Conservation (phyloP, 2,888 invertebrate genomes). For the Oscheius sp. region DNA sequence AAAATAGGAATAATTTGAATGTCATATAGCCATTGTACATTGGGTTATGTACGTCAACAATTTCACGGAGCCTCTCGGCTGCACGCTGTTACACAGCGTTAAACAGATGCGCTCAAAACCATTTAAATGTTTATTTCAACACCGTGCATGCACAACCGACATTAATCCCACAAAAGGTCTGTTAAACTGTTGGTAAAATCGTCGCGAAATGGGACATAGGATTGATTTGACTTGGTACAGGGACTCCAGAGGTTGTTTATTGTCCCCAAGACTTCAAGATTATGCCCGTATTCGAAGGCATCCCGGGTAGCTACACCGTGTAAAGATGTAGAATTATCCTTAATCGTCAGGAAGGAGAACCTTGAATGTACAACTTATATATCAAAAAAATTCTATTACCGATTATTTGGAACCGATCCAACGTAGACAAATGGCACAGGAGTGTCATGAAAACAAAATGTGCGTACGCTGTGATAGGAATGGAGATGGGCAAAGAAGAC, state of each 20-base stretch:
- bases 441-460: constrained; percentile 60
- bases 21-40: constrained; percentile 6
- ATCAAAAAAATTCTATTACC: constrained; percentile 43
- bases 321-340: neutral
- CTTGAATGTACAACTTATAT: neutral
- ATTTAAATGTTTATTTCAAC: neutral
- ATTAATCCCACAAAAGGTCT: constrained; percentile 10
- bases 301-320: constrained; percentile 27
- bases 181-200: neutral
- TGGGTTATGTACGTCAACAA: constrained; percentile 20
- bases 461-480: constrained; percentile 56
- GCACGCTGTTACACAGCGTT: constrained; percentile 11
- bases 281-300: neutral
- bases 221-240: constrained; percentile 4
- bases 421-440: constrained; percentile 67
- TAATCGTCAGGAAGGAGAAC: constrained; percentile 11
- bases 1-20: constrained; percentile 6
- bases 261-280: constrained; percentile 7
- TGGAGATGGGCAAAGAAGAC: constrained; percentile 68
- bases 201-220: constrained; percentile 1
- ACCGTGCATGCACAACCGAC: neutral
- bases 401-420: constrained; percentile 65
- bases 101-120: constrained; percentile 22
- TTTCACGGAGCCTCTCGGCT: neutral
- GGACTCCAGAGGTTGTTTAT: constrained; percentile 23